A percentile compares a stretch with the other conserved stretches of the same genome.
Evolutionary conservation across 1,140 invertebrate species (phyloP).

Genomic region (Pararge aegeria): DNA sequence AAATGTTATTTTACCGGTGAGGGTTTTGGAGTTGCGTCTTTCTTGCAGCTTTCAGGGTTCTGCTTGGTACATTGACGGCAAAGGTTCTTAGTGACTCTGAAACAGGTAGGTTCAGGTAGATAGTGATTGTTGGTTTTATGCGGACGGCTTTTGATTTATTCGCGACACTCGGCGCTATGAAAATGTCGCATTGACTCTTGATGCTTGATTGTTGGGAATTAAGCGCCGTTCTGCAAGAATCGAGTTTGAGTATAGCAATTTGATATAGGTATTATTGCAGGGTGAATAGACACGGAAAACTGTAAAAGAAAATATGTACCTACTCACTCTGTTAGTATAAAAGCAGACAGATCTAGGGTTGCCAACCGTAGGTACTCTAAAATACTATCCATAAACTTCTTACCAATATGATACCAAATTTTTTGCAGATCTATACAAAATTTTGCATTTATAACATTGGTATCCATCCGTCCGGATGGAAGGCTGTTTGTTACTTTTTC

Average conservation of each 20-base stretch:
- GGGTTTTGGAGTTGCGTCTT: not conserved
- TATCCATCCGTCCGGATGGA: too few species aligned
- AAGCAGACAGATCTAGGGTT: too few species aligned
- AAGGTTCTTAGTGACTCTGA: slow-evolving; percentile 19
- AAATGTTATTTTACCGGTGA: slow-evolving; percentile 9
- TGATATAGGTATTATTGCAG: not conserved
- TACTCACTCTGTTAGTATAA: too few species aligned
- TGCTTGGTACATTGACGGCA: slow-evolving; percentile 24
- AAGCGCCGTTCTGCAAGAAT: not conserved
- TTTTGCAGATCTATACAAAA: too few species aligned
- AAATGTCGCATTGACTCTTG: not conserved
- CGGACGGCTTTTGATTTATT: slow-evolving; percentile 30
- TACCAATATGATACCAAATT: too few species aligned
- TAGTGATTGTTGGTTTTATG: slow-evolving; percentile 29
- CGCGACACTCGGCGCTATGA: slow-evolving; percentile 22
- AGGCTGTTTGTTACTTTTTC: too few species aligned
- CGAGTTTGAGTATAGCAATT: not conserved
- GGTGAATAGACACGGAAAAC: too few species aligned
- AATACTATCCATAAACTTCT: too few species aligned
- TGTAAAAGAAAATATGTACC: too few species aligned
- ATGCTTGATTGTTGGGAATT: not conserved
- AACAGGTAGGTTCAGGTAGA: slow-evolving; percentile 28
- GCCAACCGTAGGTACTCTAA: too few species aligned
- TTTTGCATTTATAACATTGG: too few species aligned
- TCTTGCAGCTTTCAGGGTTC: not conserved